phyloP scores from a whole-genome alignment of 2,113 vertebrate genomes.

The Xiphophorus maculatus region DNA sequence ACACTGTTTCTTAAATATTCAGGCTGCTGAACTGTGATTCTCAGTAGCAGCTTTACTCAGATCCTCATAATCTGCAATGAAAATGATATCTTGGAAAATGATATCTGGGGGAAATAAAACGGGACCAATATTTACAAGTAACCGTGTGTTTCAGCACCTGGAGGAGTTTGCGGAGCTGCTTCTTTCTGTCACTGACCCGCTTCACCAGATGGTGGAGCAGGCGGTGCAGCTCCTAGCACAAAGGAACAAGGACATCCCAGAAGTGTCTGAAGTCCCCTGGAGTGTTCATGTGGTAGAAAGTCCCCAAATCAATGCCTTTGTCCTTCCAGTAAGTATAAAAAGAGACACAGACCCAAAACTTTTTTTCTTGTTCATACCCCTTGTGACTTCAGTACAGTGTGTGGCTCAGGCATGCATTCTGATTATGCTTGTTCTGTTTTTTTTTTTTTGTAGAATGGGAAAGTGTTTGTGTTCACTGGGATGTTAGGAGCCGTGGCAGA shows the following conservation, averaged over 20 bases:
- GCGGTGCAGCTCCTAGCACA: constrained; percentile 84
- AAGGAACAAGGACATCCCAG: constrained; percentile 89
- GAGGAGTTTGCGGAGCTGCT: constrained; percentile 83
- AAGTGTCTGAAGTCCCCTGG: constrained; percentile 84
- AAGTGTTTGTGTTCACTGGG: constrained; percentile 95
- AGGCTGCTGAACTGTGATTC: background rate
- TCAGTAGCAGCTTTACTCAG: background rate
- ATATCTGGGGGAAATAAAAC: background rate
- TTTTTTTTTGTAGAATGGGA: constrained; percentile 82
- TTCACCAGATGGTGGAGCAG: constrained; percentile 83
- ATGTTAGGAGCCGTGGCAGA: constrained; percentile 87
- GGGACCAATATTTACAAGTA: background rate
- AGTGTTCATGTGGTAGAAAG: constrained; percentile 87
- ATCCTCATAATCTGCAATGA: background rate
- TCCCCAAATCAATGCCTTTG: constrained; percentile 87
- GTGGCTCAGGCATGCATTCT: constrained; percentile 5
- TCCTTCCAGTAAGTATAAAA: constrained; percentile 86
- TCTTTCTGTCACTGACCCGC: constrained; percentile 82
- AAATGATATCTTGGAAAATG: background rate
- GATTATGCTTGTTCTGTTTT: background rate
- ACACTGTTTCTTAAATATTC: background rate
- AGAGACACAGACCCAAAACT: background rate
- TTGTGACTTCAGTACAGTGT: background rate
- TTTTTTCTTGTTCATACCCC: background rate
- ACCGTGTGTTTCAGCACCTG: constrained; percentile 80